phyloP scores from a whole-genome alignment of 1,140 invertebrate genomes.

The Euschistus heros region DNA sequence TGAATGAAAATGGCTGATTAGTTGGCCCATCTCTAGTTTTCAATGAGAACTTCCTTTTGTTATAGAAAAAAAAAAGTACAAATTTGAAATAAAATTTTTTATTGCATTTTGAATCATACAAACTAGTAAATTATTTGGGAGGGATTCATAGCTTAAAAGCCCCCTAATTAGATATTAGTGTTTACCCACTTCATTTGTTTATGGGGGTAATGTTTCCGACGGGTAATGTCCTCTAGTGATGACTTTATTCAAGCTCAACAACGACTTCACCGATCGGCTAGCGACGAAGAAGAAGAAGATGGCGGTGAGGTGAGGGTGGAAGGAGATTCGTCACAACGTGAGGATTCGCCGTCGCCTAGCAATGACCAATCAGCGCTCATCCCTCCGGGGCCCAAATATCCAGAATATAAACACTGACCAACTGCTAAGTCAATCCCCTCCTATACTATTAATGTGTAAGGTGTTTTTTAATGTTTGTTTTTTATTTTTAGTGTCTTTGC shows the following conservation, averaged over 20 bases:
- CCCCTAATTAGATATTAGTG: conserved; percentile 15
- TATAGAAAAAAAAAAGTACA: no score
- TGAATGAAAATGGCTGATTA: no score
- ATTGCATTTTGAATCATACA: no score
- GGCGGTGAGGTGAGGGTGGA: conserved; percentile 21
- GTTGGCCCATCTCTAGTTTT: no score
- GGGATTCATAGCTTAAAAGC: neutral
- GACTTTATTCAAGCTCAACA: conserved; percentile 89
- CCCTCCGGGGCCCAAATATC: conserved; percentile 39
- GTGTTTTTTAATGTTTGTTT: no score
- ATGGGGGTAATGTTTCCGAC: neutral
- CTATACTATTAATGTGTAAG: no score
- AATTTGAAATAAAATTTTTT: no score
- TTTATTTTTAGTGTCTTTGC: no score
- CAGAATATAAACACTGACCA: conserved; percentile 43
- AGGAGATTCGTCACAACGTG: neutral
- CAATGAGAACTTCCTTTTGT: no score
- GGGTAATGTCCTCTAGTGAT: conserved; percentile 50
- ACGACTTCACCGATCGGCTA: conserved; percentile 82
- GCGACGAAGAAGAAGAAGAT: conserved; percentile 67
- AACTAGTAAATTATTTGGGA: conserved; percentile 27
- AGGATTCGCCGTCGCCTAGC: conserved; percentile 34
- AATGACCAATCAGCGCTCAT: conserved; percentile 41
- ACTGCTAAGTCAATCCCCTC: conserved; percentile 14
- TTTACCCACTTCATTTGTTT: conserved; percentile 14